Evolutionary conservation across 2,888 invertebrate species (phyloP).

Genomic region (Laothoe populi): DNA sequence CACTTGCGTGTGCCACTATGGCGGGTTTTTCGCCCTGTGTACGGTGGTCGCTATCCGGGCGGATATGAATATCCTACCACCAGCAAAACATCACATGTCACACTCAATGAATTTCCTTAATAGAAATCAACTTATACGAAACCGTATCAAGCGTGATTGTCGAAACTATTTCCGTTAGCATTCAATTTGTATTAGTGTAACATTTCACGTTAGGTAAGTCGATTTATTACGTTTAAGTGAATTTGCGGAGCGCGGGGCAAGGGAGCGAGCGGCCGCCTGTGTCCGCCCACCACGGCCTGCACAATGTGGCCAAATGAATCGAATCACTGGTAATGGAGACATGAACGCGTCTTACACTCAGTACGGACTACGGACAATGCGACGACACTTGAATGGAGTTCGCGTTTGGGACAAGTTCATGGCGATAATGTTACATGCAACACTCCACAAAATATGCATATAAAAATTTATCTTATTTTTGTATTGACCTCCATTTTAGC

Average conservation of each 20-base stretch:
- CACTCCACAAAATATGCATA: not conserved
- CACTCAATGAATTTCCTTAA: not conserved
- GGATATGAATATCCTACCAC: too few relatives aligned
- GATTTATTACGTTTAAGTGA: constrained; percentile 29
- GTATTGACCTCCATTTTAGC: too few relatives aligned
- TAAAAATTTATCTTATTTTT: too few relatives aligned
- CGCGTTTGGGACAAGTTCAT: constrained; percentile 8
- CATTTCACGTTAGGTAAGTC: constrained; percentile 21
- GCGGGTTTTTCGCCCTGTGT: too few relatives aligned
- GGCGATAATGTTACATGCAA: not conserved
- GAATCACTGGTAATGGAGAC: constrained; percentile 46
- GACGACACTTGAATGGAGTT: constrained; percentile 28
- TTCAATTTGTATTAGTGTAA: constrained; percentile 22
- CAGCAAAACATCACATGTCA: too few relatives aligned
- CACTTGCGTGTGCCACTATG: too few relatives aligned
- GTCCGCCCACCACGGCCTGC: constrained; percentile 24
- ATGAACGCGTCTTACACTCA: constrained; percentile 8
- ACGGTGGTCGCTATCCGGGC: too few relatives aligned
- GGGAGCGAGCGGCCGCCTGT: not conserved
- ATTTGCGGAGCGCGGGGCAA: constrained; percentile 25
- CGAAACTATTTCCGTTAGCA: not conserved
- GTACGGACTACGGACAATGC: constrained; percentile 33
- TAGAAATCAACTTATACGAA: not conserved
- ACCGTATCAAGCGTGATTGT: not conserved
- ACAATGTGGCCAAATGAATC: constrained; percentile 35